Evolutionary conservation across 2,113 vertebrate genomes (phyloP), one percentile per base, ranked within the genome.

Genomic region (Seriola aureovittata): DNA sequence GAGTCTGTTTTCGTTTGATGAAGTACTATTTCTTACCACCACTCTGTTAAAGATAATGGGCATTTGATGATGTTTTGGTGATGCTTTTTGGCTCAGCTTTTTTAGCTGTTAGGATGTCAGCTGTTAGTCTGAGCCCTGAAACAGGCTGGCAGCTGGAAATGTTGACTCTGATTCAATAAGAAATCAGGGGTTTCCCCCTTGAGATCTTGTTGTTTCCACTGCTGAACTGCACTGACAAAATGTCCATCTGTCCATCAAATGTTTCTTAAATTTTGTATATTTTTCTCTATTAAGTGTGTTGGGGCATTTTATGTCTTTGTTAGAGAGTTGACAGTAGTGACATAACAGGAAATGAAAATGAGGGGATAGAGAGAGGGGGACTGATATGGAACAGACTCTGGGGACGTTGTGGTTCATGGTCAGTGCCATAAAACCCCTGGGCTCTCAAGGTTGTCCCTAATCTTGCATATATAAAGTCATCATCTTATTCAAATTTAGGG

Each of bases 51-150:
- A 77, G 74, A 80, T 83, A 84, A 88, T 80, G 46, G 71, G 25
- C 50, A 77, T 85, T 81, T 92, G 79, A 85, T 89, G 73, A 68
- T 81, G 78, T 50, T 80, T 85, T 85, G 68, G 64, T 87, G 75
- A 67, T 67, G 23, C 81, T 72, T 73, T 84, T 86, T 82, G 81
- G 62, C 81, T 60, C 32, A 50, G 71, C 62, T 76, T 44, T 38
- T 88, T 81, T 60, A 76, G 80, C 72, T 63, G 67, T 86, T n/a
- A 52, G 60, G 60, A 55, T 16, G 21, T 63, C 82, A 66, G 77
- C 59, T 62, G 29, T 36, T 48, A 72, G 67, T 19, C 36, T 40
- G 69, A 60, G 44, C 11, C 19, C 14, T 81, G 74, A 80, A 64
- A 50, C 46, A 16, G 14, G 16, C 71, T 79, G 74, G 73, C 88